Evolutionary conservation across 1,140 invertebrate genomes (phyloP).

Genomic region (Plectus sambesii): DNA sequence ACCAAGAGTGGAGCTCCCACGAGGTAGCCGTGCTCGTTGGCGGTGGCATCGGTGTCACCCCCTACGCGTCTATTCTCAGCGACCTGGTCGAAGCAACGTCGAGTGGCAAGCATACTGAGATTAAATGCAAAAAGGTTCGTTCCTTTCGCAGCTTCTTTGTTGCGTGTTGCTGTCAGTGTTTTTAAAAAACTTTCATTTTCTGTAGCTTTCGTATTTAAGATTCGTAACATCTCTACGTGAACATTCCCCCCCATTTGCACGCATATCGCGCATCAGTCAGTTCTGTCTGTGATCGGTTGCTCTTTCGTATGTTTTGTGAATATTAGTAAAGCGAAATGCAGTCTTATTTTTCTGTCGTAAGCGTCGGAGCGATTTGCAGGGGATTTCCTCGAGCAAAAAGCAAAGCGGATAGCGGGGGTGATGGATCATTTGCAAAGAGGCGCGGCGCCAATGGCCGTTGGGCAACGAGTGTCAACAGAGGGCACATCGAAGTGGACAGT

Average conservation of each 20-base stretch:
- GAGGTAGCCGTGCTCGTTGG: conserved; percentile 86
- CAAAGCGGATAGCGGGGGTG: too few relatives aligned
- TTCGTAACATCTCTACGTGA: conserved; percentile 85
- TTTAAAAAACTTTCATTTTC: conserved; percentile 55
- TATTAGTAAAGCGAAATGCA: too few relatives aligned
- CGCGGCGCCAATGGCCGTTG: too few relatives aligned
- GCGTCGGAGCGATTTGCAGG: too few relatives aligned
- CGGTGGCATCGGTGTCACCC: conserved; percentile 95
- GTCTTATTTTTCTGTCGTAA: too few relatives aligned
- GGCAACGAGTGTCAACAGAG: too few relatives aligned
- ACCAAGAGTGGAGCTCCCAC: conserved; percentile 58
- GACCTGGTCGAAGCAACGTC: conserved; percentile 56
- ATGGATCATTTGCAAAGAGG: too few relatives aligned
- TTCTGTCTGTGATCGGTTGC: too few relatives aligned
- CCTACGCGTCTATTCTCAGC: conserved; percentile 95
- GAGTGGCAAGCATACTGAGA: conserved; percentile 30
- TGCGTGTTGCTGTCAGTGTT: neutral
- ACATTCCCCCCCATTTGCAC: conserved; percentile 53
- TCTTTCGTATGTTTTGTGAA: too few relatives aligned
- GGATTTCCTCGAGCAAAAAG: too few relatives aligned
- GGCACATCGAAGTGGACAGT: too few relatives aligned
- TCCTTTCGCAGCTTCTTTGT: neutral
- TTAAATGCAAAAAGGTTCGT: conserved; percentile 40
- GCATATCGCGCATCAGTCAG: conserved; percentile 8
- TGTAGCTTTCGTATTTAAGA: conserved; percentile 86